Evolutionary conservation across 2,797 vertebrate genomes (phyloP).

Genomic region (Gastrophryne carolinensis): DNA sequence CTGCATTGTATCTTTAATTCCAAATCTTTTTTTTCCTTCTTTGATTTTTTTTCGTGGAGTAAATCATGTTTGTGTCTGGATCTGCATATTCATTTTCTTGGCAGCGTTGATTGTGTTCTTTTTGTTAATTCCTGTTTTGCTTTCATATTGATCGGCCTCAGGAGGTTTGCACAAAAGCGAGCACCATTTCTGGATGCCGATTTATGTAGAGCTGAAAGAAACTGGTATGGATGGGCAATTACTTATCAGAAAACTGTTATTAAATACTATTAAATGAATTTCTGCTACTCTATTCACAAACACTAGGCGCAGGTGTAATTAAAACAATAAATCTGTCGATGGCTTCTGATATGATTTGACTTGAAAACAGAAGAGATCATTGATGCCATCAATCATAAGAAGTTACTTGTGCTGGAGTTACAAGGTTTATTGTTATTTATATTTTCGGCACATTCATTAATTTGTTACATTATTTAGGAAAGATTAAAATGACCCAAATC

Average conservation of each 20-base stretch:
- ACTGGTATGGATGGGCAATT: constrained; percentile 8
- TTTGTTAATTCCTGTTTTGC: constrained; percentile 25
- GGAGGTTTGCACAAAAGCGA: constrained; percentile 11
- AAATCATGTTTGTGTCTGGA: constrained; percentile 6
- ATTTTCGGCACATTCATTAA: too few relatives aligned
- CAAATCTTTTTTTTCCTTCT: not conserved
- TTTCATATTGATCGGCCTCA: constrained; percentile 20
- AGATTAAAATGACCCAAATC: too few relatives aligned
- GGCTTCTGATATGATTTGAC: not conserved
- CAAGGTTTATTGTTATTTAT: too few relatives aligned
- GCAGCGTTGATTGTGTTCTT: not conserved
- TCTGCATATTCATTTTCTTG: constrained; percentile 17
- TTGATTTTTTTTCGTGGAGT: not conserved
- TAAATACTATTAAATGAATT: constrained; percentile 22
- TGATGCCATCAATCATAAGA: not conserved
- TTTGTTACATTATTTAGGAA: too few relatives aligned
- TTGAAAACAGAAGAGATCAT: not conserved
- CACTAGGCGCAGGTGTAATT: constrained; percentile 22
- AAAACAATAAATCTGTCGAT: constrained; percentile 9
- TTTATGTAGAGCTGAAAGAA: not conserved
- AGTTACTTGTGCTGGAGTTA: too few relatives aligned
- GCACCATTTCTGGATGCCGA: constrained; percentile 18
- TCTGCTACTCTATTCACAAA: constrained; percentile 16
- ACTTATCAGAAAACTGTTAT: constrained; percentile 6
- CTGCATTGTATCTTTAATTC: not conserved